Percentiles rank a stretch among this genome's conserved stretches.
Evolutionary conservation across 2,888 invertebrate genomes (phyloP).

Genomic region (Arrhopalites spinosus): DNA sequence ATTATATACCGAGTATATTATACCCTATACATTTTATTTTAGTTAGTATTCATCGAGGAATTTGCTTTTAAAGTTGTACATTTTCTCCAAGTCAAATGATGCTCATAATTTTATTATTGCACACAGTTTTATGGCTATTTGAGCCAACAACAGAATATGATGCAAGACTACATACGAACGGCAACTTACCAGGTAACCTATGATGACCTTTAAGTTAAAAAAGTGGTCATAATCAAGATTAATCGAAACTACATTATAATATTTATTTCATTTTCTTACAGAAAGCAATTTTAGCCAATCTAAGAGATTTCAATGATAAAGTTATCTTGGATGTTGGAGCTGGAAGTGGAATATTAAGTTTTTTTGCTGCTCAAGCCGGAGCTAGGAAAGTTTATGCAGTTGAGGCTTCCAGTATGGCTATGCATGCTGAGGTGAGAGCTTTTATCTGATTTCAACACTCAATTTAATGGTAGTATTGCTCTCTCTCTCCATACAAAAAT

Average conservation of each 20-base stretch:
- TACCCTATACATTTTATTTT: neutral
- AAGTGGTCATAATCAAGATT: too few species aligned
- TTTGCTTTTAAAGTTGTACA: neutral
- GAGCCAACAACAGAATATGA: conserved; percentile 99
- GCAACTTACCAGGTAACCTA: conserved; percentile 99
- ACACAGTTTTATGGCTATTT: conserved; percentile 94
- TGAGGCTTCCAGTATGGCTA: conserved; percentile 99
- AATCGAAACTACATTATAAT: too few species aligned
- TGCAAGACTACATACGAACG: conserved; percentile 98
- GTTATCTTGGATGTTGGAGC: conserved; percentile 97
- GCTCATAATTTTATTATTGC: conserved; percentile 22
- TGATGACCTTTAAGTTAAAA: too few species aligned
- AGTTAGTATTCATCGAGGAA: too few species aligned
- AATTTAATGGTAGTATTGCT: too few species aligned
- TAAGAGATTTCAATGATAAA: conserved; percentile 81
- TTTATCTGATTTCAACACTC: too few species aligned
- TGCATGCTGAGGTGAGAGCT: conserved; percentile 77
- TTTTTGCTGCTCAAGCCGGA: conserved; percentile 97
- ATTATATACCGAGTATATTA: neutral
- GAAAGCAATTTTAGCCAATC: conserved; percentile 90
- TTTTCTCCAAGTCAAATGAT: neutral
- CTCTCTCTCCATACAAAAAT: too few species aligned
- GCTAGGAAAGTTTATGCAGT: conserved; percentile 96
- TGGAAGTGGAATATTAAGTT: conserved; percentile 96
- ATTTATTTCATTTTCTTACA: too few species aligned